Evolutionary conservation across 1,140 invertebrate species (phyloP), one percentile per base, ranked within the genome.

Genomic region (Cherax destructor): DNA sequence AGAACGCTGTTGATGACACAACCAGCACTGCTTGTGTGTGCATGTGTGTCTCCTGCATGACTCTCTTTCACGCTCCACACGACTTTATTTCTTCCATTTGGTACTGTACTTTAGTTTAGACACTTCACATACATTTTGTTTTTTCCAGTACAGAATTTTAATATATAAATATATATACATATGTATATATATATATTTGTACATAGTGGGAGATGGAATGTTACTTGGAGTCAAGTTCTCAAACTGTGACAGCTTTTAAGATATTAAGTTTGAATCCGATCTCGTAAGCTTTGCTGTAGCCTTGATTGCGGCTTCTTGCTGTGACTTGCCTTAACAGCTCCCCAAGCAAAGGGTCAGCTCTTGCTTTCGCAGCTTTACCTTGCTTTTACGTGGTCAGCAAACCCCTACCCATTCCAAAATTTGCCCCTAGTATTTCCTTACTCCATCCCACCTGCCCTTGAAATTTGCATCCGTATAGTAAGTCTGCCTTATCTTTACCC

Each of bases 391-490:
- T 74, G n/a, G 69, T 74, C n/a, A 74, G 69, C 69, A 7, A 74
- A 30, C n/a, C 69, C 69, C 69, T 74, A 74, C 69, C 69, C 7
- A 30, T 74, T 1, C 69, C 61, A 21, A 65, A 65, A 65, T 65
- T 21, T 16, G 18, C 61, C 61, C 61, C 61, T 65, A 65, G 61
- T 21, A 65, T 65, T 18, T 21, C 61, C 61, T 65, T 21, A 65
- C 21, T 16, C 13, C 13, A 65, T 65, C 69, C 69, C n/a, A 10
- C 69, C 69, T 74, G n/a, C 69, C 6, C 4, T 30, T 30, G 30
- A 69, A 30, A 74, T 65, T 69, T 83, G 81, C 81, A 61, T 83
- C 47, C n/a, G 59, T 47, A 83, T 65, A 56, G 61, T 83, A 83
- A 65, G 30, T 41, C 10, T 83, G 56, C 69, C 81, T 52, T 18